These are phyloP conservation scores for Papilio elwesi DNA, from an alignment of 2,888 invertebrate species.

Conservation along the genomic window DNA sequence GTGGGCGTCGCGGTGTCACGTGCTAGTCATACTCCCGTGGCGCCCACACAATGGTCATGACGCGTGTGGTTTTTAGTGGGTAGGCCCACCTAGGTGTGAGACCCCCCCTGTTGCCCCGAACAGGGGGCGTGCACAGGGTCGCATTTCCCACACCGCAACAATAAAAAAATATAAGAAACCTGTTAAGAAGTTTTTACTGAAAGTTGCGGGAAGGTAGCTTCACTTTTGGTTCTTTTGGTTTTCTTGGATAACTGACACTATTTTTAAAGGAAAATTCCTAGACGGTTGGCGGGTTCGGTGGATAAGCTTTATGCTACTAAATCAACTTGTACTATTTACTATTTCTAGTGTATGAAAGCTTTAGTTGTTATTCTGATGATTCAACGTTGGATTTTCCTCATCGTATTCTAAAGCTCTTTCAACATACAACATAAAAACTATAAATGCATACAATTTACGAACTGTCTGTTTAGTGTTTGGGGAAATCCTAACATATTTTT, in stretches of 20 bases:
- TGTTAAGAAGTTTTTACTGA: too few species aligned
- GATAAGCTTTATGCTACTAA: slow-evolving; percentile 4
- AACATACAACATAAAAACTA: slow-evolving; percentile 11
- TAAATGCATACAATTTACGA: slow-evolving; percentile 15
- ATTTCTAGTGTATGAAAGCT: slow-evolving; percentile 26
- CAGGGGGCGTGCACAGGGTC: too few species aligned
- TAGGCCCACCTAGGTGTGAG: too few species aligned
- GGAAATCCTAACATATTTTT: slow-evolving; percentile 4
- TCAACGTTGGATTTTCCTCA: slow-evolving; percentile 34
- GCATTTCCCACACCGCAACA: too few species aligned
- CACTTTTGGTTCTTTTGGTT: too few species aligned
- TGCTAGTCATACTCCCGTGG: too few species aligned
- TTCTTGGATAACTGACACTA: not conserved
- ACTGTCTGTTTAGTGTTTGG: not conserved
- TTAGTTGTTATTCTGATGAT: slow-evolving; percentile 22
- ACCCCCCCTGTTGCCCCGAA: too few species aligned
- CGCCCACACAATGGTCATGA: too few species aligned
- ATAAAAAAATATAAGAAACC: too few species aligned
- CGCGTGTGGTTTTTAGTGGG: too few species aligned
- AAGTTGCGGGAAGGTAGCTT: too few species aligned
- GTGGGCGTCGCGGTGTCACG: too few species aligned
- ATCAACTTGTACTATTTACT: slow-evolving; percentile 20
- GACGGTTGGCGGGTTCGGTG: not conserved
- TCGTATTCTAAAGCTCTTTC: slow-evolving; percentile 8
- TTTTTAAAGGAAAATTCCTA: slow-evolving; percentile 7